phyloP scores from a whole-genome alignment of 2,888 invertebrate species.

The Anodontia alba region DNA sequence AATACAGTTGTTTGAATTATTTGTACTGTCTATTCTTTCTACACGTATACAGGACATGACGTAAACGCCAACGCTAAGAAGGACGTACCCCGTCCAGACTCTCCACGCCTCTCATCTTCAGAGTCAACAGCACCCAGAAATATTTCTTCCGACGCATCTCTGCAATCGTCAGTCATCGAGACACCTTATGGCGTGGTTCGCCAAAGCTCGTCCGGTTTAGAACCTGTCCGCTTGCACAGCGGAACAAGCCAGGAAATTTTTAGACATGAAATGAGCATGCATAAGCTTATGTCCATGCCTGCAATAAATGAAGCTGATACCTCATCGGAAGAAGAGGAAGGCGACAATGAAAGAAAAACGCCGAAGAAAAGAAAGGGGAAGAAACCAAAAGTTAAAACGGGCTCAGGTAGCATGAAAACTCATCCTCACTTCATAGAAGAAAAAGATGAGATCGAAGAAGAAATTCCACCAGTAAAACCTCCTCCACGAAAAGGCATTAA shows the following conservation, averaged over 20 bases:
- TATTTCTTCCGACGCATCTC: neutral
- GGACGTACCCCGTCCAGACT: neutral
- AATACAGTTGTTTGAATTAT: too few species aligned
- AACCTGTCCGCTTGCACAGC: conserved; percentile 40
- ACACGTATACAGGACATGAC: neutral
- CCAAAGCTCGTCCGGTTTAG: conserved; percentile 39
- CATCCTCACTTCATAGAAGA: neutral
- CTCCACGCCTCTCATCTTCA: neutral
- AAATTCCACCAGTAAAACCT: too few species aligned
- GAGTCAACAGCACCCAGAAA: neutral
- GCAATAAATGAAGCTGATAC: conserved; percentile 40
- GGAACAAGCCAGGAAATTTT: conserved; percentile 44
- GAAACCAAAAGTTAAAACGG: neutral
- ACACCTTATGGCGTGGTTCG: conserved; percentile 54
- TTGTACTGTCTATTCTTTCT: too few species aligned
- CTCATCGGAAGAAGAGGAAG: conserved; percentile 25
- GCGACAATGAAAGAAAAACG: neutral
- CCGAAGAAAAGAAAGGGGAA: neutral
- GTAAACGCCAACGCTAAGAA: neutral
- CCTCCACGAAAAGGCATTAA: neutral
- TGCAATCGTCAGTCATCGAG: conserved; percentile 30
- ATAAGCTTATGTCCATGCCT: conserved; percentile 47
- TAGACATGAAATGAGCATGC: conserved; percentile 38
- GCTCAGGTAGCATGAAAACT: neutral
- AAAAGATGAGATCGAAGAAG: conserved; percentile 8